Evolutionary conservation across 2,888 invertebrate species (phyloP).

Genomic region (Limnephilus lunatus): DNA sequence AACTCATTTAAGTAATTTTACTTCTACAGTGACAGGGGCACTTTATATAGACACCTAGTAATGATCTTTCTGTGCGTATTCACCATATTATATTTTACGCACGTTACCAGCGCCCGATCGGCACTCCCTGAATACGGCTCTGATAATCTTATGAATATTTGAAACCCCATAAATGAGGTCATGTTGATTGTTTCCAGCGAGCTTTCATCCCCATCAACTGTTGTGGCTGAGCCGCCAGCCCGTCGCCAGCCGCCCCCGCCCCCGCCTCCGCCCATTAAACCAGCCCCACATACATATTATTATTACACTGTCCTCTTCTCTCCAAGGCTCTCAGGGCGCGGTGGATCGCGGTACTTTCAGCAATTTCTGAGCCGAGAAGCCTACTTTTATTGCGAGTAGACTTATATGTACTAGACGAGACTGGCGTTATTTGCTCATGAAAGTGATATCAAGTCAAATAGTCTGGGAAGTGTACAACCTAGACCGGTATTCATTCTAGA

Average conservation of each 20-base stretch:
- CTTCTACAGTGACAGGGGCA: no score
- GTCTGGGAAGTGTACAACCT: background rate
- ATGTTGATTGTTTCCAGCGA: background rate
- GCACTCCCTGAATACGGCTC: background rate
- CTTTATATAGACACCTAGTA: no score
- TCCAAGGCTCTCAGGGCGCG: background rate
- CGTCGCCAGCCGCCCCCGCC: slow-evolving; percentile 15
- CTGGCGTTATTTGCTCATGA: background rate
- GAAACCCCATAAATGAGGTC: background rate
- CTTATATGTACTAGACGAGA: background rate
- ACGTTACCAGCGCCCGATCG: background rate
- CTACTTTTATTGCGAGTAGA: background rate
- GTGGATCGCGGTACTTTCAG: background rate
- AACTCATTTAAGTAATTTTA: no score
- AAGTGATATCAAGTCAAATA: background rate
- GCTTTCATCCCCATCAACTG: background rate
- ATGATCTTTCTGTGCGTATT: no score
- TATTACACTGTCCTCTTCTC: background rate
- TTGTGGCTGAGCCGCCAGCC: slow-evolving; percentile 7
- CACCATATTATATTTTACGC: no score
- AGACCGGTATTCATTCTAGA: background rate
- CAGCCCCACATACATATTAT: background rate
- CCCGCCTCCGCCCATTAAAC: background rate
- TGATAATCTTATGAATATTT: background rate
- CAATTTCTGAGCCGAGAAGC: background rate